Evolutionary conservation across 2,888 invertebrate genomes (phyloP).

Genomic region (Sepiola atlantica): DNA sequence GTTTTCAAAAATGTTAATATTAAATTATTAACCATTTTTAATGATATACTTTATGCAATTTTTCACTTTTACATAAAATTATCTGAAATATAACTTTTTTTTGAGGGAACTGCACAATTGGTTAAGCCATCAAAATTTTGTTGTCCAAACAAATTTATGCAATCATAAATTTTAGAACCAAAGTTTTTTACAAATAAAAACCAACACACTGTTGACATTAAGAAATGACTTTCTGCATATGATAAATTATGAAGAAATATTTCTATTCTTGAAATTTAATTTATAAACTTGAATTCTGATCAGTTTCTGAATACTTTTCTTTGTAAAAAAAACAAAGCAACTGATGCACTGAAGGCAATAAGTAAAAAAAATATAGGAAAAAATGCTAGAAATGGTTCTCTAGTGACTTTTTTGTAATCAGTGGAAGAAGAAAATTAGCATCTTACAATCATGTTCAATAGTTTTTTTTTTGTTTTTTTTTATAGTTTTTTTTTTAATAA

Average conservation of each 20-base stretch:
- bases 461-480: no score
- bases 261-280: background rate
- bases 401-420: background rate
- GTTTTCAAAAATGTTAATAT: background rate
- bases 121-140: background rate
- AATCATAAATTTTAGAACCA: background rate
- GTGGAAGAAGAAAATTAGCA: background rate
- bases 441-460: background rate
- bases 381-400: background rate
- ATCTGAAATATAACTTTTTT: background rate
- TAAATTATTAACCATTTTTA: background rate
- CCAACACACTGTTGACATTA: background rate
- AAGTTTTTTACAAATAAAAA: background rate
- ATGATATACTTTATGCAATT: background rate
- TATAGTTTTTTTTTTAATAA: no score
- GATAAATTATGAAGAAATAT: background rate
- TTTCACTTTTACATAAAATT: background rate
- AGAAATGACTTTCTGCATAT: no score
- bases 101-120: background rate
- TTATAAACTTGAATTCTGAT: background rate
- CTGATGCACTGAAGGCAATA: background rate
- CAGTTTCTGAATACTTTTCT: background rate
- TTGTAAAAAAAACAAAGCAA: background rate
- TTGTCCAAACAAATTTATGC: background rate
- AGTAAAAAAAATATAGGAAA: background rate